A percentile compares a stretch with the other conserved stretches of the same genome.
Evolutionary conservation across 2,888 invertebrate genomes (phyloP).

Genomic region (Pyrocoelia pectoralis): DNA sequence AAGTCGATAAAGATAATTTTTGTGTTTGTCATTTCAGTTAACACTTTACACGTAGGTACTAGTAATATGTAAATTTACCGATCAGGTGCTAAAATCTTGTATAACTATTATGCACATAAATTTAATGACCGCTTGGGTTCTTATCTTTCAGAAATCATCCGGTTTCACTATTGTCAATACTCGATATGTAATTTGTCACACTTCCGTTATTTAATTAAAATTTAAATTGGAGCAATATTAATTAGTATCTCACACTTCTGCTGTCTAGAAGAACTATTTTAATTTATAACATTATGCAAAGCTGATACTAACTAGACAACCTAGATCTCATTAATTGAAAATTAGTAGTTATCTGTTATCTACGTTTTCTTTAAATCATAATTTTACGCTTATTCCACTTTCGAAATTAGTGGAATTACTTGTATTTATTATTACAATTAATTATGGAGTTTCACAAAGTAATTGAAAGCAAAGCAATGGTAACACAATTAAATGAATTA

Average conservation of each 20-base stretch:
- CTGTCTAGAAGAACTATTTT: background rate
- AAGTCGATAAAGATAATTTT: conserved; percentile 11
- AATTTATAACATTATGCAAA: background rate
- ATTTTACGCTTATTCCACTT: too few relatives aligned
- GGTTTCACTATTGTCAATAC: conserved; percentile 20
- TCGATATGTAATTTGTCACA: conserved; percentile 22
- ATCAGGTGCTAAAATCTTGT: conserved; percentile 38
- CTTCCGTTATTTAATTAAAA: conserved; percentile 17
- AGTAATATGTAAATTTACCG: conserved; percentile 30
- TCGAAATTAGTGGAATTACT: too few relatives aligned
- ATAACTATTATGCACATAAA: conserved; percentile 16
- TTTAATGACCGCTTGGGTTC: conserved; percentile 28
- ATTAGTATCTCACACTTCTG: background rate
- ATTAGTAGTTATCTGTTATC: background rate
- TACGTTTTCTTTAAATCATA: too few relatives aligned
- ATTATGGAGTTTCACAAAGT: too few relatives aligned
- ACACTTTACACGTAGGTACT: conserved; percentile 17
- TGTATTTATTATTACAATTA: too few relatives aligned
- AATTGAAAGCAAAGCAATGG: too few relatives aligned
- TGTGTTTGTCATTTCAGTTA: conserved; percentile 12
- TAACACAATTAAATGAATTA: too few relatives aligned
- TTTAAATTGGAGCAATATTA: background rate
- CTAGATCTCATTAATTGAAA: background rate
- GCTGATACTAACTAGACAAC: background rate
- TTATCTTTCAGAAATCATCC: conserved; percentile 22